Evolutionary conservation across 2,888 invertebrate genomes (phyloP), one percentile per base, ranked within the genome.

Genomic region (Carpatolechia fugitivella): DNA sequence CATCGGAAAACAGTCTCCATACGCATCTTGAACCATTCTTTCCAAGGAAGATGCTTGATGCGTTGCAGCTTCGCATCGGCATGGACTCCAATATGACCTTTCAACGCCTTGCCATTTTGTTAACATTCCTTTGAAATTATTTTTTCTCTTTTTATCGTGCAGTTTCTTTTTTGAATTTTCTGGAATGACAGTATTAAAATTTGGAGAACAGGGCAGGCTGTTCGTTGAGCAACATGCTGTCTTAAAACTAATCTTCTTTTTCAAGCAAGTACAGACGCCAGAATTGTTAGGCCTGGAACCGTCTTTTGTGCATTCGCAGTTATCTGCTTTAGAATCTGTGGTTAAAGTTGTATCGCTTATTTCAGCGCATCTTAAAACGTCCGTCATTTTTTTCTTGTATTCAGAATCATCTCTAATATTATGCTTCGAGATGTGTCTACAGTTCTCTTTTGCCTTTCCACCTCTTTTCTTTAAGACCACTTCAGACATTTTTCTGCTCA

Each of bases 1-100:
- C 69, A 72, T 70, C 8, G 67, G 54, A 57, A 65, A 76, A 56
- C 78, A 80, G 57, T 81, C 75, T 0, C 61, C 66, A 36, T 66
- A 66, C 1, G 68, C 65, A 13, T 58, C 62, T 36, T 58, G 56
- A 58, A 58, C 3, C 3, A 35, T 35, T 35, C n/a, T 35, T 35
- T 35, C 35, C 35, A 35, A n/a, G 13, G 35, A 35, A 5, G 35
- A 35, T n/a, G n/a, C n/a, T n/a, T 10, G 35, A n/a, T n/a, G 35
- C 7, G 1, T 31, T 35, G 10, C 3, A n/a, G 11, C 4, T 1
- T 5, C n/a, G 35, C 35, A 35, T 3, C n/a, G 11, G 35, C 35
- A 35, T 11, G 35, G 35, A 35, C n/a, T 35, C 35, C 35, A 35
- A 6, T 24, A 24, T 1, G 35, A 35, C 7, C n/a, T 35, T 3